Evolutionary conservation across 2,888 invertebrate genomes (phyloP).

Genomic region (Drosophila glabriapex): DNA sequence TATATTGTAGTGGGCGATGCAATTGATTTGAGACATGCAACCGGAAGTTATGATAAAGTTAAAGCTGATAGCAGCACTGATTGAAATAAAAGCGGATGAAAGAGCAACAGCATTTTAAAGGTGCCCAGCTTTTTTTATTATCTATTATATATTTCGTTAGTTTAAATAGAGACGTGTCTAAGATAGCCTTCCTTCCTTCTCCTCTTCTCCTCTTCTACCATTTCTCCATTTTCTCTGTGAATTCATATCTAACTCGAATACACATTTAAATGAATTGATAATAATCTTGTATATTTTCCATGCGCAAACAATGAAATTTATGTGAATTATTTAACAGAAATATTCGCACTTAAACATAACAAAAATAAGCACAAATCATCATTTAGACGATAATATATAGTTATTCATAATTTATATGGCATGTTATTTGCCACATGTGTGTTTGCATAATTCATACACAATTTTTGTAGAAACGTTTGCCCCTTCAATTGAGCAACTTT

Average conservation of each 20-base stretch:
- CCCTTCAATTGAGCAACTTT: background rate
- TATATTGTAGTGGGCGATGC: background rate
- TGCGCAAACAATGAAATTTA: background rate
- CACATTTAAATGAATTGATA: background rate
- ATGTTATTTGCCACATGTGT: background rate
- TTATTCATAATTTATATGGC: background rate
- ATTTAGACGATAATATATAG: background rate
- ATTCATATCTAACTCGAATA: background rate
- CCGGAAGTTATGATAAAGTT: conserved; percentile 9
- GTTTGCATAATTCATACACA: conserved; percentile 1
- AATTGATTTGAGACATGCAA: conserved; percentile 5
- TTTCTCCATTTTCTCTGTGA: background rate
- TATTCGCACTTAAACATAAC: background rate
- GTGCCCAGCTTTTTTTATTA: background rate
- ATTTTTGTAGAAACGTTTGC: background rate
- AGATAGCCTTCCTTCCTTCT: background rate
- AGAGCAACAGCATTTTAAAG: background rate
- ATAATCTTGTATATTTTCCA: background rate
- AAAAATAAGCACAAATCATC: background rate
- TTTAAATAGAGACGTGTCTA: background rate
- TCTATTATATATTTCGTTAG: background rate
- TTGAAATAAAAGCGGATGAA: conserved; percentile 1
- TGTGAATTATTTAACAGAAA: background rate
- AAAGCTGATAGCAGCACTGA: conserved; percentile 3
- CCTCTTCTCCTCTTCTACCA: background rate